These are phyloP conservation scores for Silurus asotus DNA, from an alignment of 2,113 vertebrate genomes.

Conservation along the genomic window DNA sequence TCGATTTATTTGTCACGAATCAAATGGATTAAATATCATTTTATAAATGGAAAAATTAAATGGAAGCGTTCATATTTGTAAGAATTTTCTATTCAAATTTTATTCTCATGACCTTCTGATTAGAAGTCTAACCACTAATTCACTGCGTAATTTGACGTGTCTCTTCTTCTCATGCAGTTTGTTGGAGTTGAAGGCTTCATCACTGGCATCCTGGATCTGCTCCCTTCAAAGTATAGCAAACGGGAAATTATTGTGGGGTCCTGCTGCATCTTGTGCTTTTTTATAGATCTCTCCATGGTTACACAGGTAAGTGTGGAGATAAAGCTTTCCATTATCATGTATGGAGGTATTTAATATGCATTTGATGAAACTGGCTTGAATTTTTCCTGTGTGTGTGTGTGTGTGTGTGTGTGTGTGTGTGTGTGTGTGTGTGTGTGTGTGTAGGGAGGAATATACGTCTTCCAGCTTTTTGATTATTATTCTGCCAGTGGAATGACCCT, in stretches of 20 bases:
- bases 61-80: neutral
- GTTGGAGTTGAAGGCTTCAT: conserved; percentile 82
- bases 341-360: neutral
- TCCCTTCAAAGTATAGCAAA: conserved; percentile 68
- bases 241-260: conserved; percentile 75
- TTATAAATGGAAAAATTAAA: too few relatives aligned
- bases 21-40: too few relatives aligned
- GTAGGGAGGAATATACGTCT: conserved; percentile 82
- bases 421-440: conserved; percentile 25
- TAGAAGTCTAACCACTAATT: too few relatives aligned
- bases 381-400: too few relatives aligned
- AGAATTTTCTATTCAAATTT: too few relatives aligned
- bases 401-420: neutral
- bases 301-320: conserved; percentile 70
- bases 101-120: too few relatives aligned
- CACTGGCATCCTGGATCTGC: conserved; percentile 78
- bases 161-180: conserved; percentile 64
- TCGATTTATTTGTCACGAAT: too few relatives aligned
- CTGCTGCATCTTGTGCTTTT: conserved; percentile 74
- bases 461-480: conserved; percentile 83
- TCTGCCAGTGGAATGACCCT: conserved; percentile 50
- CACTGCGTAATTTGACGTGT: neutral
- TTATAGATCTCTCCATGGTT: conserved; percentile 82
- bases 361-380: too few relatives aligned
- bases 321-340: too few relatives aligned